Evolutionary conservation across 2,797 vertebrate genomes (phyloP), one percentile per base, ranked within the genome.

Genomic region (Anolis apletophallus): DNA sequence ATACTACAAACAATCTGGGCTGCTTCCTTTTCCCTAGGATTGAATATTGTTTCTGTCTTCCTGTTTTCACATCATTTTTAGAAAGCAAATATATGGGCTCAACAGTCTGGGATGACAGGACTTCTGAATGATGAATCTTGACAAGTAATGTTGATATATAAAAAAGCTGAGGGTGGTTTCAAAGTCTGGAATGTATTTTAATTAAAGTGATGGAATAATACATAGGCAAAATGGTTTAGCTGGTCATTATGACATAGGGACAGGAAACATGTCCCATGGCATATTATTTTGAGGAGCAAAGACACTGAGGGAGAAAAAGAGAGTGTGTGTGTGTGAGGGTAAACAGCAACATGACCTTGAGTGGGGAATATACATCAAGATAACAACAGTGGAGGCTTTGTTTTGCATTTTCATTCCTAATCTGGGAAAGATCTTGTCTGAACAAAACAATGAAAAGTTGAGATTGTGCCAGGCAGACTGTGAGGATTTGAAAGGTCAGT

Each of bases 381-480:
- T 88, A 83, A 64, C 21, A n/a, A 64, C 77, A 78, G 40, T 69
- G n/a, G 82, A 26, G 13, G 73, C 86, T 87, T 87, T 83, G 93
- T 95, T 94, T 94, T 94, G 93, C 91, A 91, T 94, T 93, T 94
- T 94, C 93, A 94, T 94, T 93, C 93, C 91, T 92, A 92, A 94
- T 91, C 93, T 94, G 82, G 85, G 90, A 94, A 88, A 93, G 94
- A 91, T 85, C 84, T 85, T 50, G 93, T 91, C 83, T 94, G 91
- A 93, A 93, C 91, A 91, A 92, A 90, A 92, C 90, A 94, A 94
- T 94, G 93, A 94, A 91, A 92, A 93, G 91, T 93, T 90, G 91
- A 94, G 93, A 94, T 92, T 88, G 92, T 94, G 93, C 93, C 93
- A 93, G 94, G 29, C 93, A 93, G 94, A 40, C 91, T 93, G 93